A percentile compares a stretch with the other conserved stretches of the same genome.
These are phyloP conservation scores for Akabosia matsudoensis DNA, from an alignment of 1,140 invertebrate genomes.

Conservation along the genomic window DNA sequence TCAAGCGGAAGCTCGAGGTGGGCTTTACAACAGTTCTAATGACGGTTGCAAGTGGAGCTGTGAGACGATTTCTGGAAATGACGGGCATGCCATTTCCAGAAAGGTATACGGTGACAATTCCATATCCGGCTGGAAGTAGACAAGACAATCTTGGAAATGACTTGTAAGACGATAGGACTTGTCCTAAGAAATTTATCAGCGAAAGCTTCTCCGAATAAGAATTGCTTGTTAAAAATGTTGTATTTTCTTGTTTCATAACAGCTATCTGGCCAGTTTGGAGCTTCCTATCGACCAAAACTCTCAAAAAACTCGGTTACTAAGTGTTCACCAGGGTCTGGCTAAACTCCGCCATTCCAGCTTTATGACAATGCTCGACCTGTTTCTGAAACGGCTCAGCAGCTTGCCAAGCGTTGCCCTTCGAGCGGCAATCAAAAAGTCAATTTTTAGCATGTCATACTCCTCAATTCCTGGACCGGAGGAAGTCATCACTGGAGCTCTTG, in stretches of 20 bases:
- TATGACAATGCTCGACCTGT: neutral
- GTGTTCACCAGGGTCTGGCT: neutral
- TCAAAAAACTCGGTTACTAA: neutral
- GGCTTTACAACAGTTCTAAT: neutral
- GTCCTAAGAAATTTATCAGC: neutral
- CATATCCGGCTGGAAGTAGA: neutral
- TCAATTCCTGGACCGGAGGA: neutral
- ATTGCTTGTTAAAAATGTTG: neutral
- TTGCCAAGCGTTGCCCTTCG: neutral
- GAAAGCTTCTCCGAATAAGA: neutral
- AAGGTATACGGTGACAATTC: neutral
- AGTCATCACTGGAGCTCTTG: neutral
- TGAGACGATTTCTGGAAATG: neutral
- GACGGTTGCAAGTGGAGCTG: neutral
- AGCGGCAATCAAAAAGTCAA: neutral
- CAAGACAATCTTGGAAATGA: neutral
- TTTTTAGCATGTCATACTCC: slow-evolving; percentile 10
- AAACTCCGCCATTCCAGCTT: neutral
- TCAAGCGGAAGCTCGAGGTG: neutral
- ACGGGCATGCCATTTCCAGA: neutral
- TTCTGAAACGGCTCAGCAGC: neutral
- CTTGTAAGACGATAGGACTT: slow-evolving; percentile 2
- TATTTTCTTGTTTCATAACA: neutral
- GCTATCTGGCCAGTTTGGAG: neutral
- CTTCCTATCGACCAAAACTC: neutral